Conservation (phyloP, 2,797 vertebrate species). For the Melanotaenia pygmaea region DNA sequence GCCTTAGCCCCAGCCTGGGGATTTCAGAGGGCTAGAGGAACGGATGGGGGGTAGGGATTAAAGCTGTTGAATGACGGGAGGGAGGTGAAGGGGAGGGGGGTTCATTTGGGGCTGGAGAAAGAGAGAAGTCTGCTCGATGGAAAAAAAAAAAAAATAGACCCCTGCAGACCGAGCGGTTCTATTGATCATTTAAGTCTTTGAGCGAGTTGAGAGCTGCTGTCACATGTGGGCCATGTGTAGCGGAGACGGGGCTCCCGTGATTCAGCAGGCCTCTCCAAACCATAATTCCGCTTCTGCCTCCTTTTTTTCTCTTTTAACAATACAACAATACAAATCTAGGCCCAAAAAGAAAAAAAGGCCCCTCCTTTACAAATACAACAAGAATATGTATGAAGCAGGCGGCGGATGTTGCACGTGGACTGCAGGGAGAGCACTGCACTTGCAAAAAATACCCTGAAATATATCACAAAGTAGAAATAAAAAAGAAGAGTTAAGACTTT, state of each 20-base stretch:
- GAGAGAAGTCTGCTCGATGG: conserved; percentile 57
- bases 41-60: conserved; percentile 73
- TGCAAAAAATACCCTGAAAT: conserved; percentile 45
- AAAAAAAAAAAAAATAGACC: conserved; percentile 43
- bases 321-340: conserved; percentile 39
- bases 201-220: conserved; percentile 29
- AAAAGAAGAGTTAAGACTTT: conserved; percentile 47
- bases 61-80: conserved; percentile 71
- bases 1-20: conserved; percentile 77
- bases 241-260: conserved; percentile 15
- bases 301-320: conserved; percentile 1
- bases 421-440: conserved; percentile 55
- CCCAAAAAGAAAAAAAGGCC: conserved; percentile 33
- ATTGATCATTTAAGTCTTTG: conserved; percentile 51
- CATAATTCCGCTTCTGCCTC: conserved; percentile 63
- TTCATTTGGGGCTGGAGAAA: conserved; percentile 52
- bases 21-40: conserved; percentile 69
- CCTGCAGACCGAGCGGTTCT: conserved; percentile 56
- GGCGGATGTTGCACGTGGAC: conserved; percentile 30
- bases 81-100: background rate
- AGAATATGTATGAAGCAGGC: conserved; percentile 29
- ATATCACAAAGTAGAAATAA: conserved; percentile 49
- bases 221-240: conserved; percentile 40
- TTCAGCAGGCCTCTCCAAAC: conserved; percentile 38
- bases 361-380: conserved; percentile 10